A percentile compares a stretch with the other conserved stretches of the same genome.
Evolutionary conservation across 1,140 invertebrate genomes (phyloP).

Genomic region (Calosoma granatense): DNA sequence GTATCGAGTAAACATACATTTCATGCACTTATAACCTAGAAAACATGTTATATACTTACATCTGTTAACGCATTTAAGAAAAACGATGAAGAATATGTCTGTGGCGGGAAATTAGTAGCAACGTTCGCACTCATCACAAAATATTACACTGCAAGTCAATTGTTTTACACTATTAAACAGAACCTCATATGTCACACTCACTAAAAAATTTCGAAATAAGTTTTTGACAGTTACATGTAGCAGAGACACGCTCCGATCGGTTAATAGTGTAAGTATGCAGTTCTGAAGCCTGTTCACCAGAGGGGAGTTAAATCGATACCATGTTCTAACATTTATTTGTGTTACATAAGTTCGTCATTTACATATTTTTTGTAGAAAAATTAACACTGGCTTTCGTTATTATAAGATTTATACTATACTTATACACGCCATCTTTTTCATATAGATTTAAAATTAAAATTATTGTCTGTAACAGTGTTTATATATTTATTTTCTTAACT

Average conservation of each 20-base stretch:
- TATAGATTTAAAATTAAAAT: no score
- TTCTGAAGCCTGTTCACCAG: neutral
- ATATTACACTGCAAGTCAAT: neutral
- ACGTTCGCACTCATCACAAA: constrained; percentile 13
- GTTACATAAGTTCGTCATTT: no score
- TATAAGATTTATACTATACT: no score
- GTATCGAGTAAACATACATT: neutral
- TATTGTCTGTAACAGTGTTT: no score
- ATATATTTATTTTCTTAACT: no score
- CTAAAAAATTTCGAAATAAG: neutral
- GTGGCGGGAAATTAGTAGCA: constrained; percentile 23
- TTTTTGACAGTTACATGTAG: no score
- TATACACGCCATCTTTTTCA: no score
- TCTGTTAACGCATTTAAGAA: constrained; percentile 20
- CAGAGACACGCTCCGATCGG: neutral
- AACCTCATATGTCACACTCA: neutral
- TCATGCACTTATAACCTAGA: neutral
- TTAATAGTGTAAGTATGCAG: neutral
- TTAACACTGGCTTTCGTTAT: no score
- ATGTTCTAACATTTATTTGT: neutral
- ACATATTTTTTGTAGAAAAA: no score
- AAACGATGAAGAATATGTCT: constrained; percentile 24
- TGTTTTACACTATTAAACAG: no score
- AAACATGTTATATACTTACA: constrained; percentile 15
- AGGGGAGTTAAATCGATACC: neutral